phyloP scores from a whole-genome alignment of 1,140 invertebrate genomes.

The Drosophila ambigua region DNA sequence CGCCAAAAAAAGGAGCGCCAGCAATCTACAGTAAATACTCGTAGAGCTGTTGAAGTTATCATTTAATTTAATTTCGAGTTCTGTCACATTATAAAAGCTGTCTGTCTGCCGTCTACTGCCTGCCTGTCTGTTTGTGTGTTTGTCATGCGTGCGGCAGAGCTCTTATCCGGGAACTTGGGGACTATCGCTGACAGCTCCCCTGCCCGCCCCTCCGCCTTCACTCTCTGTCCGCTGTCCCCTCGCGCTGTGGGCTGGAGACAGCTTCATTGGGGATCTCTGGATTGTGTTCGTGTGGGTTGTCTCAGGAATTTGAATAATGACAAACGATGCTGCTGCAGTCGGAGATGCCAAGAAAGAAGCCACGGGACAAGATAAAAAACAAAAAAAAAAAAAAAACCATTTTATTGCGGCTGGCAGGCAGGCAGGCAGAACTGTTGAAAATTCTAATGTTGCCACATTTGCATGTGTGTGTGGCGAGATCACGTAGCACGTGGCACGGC shows the following conservation, averaged over 20 bases:
- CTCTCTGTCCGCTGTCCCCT: constrained; percentile 4
- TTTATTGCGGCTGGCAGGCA: constrained; percentile 25
- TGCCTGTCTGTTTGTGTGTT: background rate
- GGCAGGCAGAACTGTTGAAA: constrained; percentile 63
- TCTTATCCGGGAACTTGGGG: constrained; percentile 4
- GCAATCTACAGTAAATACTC: constrained; percentile 9
- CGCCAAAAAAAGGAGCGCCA: no score
- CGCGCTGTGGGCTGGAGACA: constrained; percentile 46
- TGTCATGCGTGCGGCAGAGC: constrained; percentile 1
- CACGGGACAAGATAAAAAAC: constrained; percentile 33
- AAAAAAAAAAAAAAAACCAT: constrained; percentile 24
- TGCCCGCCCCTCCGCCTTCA: no score
- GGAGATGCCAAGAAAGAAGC: constrained; percentile 19
- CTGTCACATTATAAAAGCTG: constrained; percentile 57
- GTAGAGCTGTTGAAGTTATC: constrained; percentile 66
- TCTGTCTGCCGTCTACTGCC: background rate
- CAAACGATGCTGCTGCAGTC: constrained; percentile 66
- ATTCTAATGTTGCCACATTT: constrained; percentile 84
- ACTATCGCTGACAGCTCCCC: constrained; percentile 41
- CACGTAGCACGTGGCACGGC: constrained; percentile 68
- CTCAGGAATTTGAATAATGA: constrained; percentile 83
- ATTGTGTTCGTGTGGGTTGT: constrained; percentile 59
- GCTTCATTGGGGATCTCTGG: constrained; percentile 57
- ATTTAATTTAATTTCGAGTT: constrained; percentile 78
- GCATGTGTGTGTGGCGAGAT: constrained; percentile 68